Conservation (phyloP, 1,140 invertebrate genomes). For the Microvelia longipes region DNA sequence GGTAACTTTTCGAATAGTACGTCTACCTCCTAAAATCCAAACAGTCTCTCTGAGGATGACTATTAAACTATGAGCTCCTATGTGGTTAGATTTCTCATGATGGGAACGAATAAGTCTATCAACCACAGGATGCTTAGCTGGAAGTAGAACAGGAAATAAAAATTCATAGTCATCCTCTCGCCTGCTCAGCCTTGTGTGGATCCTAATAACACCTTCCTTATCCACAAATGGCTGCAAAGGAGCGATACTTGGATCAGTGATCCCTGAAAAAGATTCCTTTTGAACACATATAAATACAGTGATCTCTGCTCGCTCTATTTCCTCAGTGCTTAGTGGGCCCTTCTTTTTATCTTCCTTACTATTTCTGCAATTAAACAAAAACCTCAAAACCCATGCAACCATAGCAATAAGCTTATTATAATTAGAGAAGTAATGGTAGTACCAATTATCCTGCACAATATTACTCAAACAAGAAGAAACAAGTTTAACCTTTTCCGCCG, state of each 20-base stretch:
- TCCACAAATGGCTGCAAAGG: background rate
- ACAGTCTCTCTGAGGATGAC: background rate
- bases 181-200: background rate
- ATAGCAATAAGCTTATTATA: background rate
- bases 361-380: background rate
- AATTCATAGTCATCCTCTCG: background rate
- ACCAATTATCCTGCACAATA: background rate
- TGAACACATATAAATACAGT: background rate
- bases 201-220: background rate
- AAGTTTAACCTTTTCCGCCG: background rate
- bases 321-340: background rate
- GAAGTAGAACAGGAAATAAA: background rate
- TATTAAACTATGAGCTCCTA: background rate
- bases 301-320: background rate
- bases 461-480: background rate
- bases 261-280: background rate
- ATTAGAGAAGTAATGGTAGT: background rate
- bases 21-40: background rate
- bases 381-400: background rate
- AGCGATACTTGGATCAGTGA: background rate
- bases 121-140: background rate
- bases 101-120: background rate
- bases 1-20: background rate
- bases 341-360: background rate
- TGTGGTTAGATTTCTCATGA: constrained; percentile 17